A percentile compares a stretch with the other conserved stretches of the same genome.
Conservation (phyloP, 2,888 invertebrate species). For the Ichneumoninae sp. region DNA sequence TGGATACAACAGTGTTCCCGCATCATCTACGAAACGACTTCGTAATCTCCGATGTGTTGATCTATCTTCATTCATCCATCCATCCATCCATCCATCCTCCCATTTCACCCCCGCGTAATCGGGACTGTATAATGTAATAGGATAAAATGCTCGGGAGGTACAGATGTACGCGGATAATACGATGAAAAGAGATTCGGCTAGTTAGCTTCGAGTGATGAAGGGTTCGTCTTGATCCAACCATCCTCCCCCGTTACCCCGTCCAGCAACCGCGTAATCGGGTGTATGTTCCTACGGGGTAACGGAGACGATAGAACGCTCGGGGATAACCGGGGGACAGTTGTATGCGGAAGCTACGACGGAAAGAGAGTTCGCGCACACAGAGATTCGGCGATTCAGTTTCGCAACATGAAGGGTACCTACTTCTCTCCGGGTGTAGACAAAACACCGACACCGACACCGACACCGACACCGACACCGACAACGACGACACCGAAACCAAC, state of each 20-base stretch:
- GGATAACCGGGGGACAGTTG: slow-evolving; percentile 7
- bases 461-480: no score
- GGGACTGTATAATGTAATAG: background rate
- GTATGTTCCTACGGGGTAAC: slow-evolving; percentile 4
- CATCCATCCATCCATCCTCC: no score
- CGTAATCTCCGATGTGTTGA: slow-evolving; percentile 1
- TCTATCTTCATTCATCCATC: background rate
- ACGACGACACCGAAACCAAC: no score
- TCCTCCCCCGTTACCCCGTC: background rate
- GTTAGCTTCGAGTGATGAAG: no score
- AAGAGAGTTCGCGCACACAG: slow-evolving; percentile 20
- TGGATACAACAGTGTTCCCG: no score
- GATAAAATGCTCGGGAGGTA: no score
- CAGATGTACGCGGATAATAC: no score
- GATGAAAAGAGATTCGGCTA: no score
- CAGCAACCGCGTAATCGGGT: slow-evolving; percentile 31
- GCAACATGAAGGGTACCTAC: slow-evolving; percentile 1
- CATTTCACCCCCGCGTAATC: background rate
- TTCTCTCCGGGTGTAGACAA: slow-evolving; percentile 6
- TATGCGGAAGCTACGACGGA: background rate
- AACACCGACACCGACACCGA: background rate
- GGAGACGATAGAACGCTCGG: background rate
- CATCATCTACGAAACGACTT: background rate
- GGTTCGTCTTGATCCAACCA: slow-evolving; percentile 1
- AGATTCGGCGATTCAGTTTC: slow-evolving; percentile 20